Base-by-base conservation (phyloP, 37 sponge, comb jelly and placozoan species). In the Cladorhizidae sp. region DNA sequence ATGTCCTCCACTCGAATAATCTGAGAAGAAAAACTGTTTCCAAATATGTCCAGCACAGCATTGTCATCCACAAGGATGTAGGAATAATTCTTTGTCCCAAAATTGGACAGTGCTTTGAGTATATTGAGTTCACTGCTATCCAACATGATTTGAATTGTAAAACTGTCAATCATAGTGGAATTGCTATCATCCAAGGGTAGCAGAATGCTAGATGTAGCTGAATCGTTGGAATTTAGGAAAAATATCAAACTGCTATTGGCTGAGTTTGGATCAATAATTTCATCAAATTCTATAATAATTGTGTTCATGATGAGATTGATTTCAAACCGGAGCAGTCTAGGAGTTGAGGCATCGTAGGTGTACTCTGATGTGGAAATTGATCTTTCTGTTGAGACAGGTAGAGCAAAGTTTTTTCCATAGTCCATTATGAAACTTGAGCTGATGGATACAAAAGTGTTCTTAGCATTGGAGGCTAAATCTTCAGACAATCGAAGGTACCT, bases 261-360 rank as follows among this genome's bases (percentile, higher is more conserved):
- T 58, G 91, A 67, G 7, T 67, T 36, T 29, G 68, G 75, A 67
- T 87, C 75, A 38, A 94, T 85, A 1, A 43, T 51, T 42, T 94
- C 95, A 85, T 94, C 95, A 85, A 94, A 90, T 42, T 54, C 63
- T 9, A 94, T 29, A 5, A 67, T 79, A 31, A 90, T 18, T 49
- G 84, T 88, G 22, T 80, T 78, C 26, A 85, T 88, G 9, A 76
- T 67, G 22, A 92, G 80, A 71, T 92, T 82, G 59, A 92, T 39
- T 22, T 50, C 74, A 25, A 88, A 85, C 14, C 37, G 79, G 64
- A 85, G 49, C 22, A 88, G 25, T 25, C 1, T 38, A 6, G 93
- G 88, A 51, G 85, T 76, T 26, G 72, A 78, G 0, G 5, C 56
- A 75, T 92, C 93, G 28, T 67, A 40, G 0, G 42, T 40, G 58